Base-by-base conservation (phyloP, 2,113 vertebrate genomes). In the Erythrocercus mccallii region DNA sequence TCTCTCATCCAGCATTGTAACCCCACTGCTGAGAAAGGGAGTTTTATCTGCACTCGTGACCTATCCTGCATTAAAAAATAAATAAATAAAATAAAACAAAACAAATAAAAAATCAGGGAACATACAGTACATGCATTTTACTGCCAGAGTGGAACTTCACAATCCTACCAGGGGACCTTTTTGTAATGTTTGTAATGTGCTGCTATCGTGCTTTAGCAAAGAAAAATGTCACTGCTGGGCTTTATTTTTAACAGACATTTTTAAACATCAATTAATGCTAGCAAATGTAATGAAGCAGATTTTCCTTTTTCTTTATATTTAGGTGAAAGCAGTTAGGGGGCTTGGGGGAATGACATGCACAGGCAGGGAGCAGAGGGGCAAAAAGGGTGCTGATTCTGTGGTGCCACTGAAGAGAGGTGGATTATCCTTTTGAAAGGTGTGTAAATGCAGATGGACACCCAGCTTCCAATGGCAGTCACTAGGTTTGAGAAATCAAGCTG, bases 201-300 rank as follows among this genome's bases (percentile, higher is more conserved):
- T 97, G 94, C 97, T 97, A 91, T 97, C 93, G 54, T 97, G 97
- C 96, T 97, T 97, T 97, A 97, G 97, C 95, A 94, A 97, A 98
- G 97, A 98, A 98, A 98, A 97, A 98, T 98, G 97, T 97, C 94
- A 97, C 98, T 98, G 97, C 97, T 98, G 98, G 96, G 97, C 90
- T 98, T 98, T 97, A 97, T 97, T 98, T 97, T 98, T 97, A 97
- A 83, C 95, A 79, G 90, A 94, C 94, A 97, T 98, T 97, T 97
- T 98, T 95, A 90, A 97, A 96, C 97, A 97, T 97, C 97, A 98
- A 97, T 98, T 98, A 98, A 98, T 98, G 97, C 97, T 97, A 98
- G 97, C 92, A 97, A 97, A 97, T 92, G 80, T 94, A 97, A 96
- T 97, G 81, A 95, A 96, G 94, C 95, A 97, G 94, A 97, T 97